Evolutionary conservation across 2,113 vertebrate species (phyloP).

Genomic region (Pseudorectes ferrugineus): DNA sequence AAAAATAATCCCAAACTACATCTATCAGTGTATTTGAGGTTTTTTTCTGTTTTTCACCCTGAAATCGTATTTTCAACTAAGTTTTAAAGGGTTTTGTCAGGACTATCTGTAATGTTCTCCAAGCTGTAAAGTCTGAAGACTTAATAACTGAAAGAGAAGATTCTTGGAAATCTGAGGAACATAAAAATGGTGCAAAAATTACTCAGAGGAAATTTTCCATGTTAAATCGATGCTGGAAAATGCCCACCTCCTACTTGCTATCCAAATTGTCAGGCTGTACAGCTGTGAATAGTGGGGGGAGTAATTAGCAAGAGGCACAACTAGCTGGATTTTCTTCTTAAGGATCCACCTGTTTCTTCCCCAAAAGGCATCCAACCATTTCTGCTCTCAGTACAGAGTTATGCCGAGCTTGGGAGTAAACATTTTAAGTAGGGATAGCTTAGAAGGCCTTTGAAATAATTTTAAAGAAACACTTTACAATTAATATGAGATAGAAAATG

Average conservation of each 20-base stretch:
- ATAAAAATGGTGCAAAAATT: not conserved
- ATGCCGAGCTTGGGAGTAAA: not conserved
- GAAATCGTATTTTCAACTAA: not conserved
- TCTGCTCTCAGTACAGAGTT: not conserved
- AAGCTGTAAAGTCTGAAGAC: not conserved
- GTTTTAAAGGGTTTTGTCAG: not conserved
- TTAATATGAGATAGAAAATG: not conserved
- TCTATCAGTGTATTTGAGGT: not conserved
- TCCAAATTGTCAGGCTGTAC: not conserved
- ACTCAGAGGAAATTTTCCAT: fast-evolving
- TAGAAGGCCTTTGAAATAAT: not conserved
- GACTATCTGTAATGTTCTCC: not conserved
- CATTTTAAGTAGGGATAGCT: fast-evolving
- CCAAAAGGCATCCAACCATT: not conserved
- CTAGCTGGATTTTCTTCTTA: not conserved
- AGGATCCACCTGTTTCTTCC: not conserved
- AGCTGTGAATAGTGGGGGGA: not conserved
- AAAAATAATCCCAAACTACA: not conserved
- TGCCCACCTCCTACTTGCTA: not conserved
- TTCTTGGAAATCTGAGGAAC: not conserved
- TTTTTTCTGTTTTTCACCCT: not conserved
- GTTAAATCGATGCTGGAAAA: not conserved
- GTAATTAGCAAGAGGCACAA: not conserved
- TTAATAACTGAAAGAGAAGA: not conserved
- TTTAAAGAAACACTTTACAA: not conserved